Conservation (phyloP, 2,113 vertebrate genomes). For the Rutilus rutilus region DNA sequence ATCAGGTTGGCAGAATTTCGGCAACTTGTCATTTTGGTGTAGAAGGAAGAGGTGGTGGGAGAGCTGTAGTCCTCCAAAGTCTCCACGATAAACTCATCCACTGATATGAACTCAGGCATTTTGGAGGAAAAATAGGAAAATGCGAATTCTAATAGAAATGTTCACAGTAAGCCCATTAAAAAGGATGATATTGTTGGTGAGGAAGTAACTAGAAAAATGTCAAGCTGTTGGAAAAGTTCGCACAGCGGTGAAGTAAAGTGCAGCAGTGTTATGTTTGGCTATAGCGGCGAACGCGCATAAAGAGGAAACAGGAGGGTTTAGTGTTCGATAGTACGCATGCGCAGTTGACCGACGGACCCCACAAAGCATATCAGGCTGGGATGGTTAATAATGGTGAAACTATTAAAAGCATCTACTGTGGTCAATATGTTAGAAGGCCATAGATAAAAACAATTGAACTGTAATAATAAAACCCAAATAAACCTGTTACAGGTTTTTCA, state of each 20-base stretch:
- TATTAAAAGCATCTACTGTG: not conserved
- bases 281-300: conserved; percentile 6
- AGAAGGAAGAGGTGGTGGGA: conserved; percentile 72
- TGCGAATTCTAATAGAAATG: not conserved
- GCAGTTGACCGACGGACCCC: not conserved
- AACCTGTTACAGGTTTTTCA: too few relatives aligned
- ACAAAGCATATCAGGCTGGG: conserved; percentile 9
- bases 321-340: conserved; percentile 48
- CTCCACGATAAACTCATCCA: conserved; percentile 67
- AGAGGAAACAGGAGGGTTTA: conserved; percentile 33
- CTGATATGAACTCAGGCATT: conserved; percentile 69
- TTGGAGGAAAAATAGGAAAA: conserved; percentile 23
- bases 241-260: not conserved
- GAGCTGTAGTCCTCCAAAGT: conserved; percentile 74
- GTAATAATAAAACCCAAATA: not conserved
- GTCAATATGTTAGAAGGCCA: not conserved
- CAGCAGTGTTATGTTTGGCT: not conserved
- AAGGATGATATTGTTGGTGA: not conserved
- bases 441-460: not conserved
- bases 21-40: conserved; percentile 67
- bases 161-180: conserved; percentile 29
- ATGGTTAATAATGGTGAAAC: not conserved
- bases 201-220: not conserved
- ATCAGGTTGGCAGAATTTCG: conserved; percentile 67
- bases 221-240: not conserved